phyloP scores from a whole-genome alignment of 2,888 invertebrate species.

The Adelognathus sp. region DNA sequence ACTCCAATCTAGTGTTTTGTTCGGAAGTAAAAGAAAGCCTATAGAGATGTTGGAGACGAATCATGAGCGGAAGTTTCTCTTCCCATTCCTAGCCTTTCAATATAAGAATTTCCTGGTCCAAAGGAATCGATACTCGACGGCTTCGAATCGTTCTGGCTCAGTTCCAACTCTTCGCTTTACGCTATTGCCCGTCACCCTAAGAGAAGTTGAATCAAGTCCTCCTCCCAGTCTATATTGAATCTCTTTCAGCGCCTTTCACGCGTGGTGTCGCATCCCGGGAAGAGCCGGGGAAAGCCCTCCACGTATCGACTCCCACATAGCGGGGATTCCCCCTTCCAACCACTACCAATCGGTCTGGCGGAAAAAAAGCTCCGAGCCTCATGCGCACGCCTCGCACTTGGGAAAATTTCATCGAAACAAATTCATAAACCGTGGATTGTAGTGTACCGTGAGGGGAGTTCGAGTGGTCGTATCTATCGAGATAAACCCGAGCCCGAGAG shows the following conservation, averaged over 20 bases:
- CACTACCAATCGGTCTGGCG: background rate
- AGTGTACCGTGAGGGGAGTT: background rate
- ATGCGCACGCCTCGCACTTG: background rate
- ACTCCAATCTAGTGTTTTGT: no score
- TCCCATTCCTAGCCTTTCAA: background rate
- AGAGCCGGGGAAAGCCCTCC: background rate
- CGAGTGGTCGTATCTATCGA: background rate
- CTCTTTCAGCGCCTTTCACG: background rate
- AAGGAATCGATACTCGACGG: constrained; percentile 24
- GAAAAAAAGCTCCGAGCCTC: background rate
- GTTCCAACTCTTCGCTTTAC: constrained; percentile 10
- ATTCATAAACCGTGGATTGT: background rate
- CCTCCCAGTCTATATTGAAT: background rate
- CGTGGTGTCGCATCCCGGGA: background rate
- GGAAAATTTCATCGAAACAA: background rate
- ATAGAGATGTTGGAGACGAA: no score
- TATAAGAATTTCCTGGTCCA: background rate
- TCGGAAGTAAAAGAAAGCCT: no score
- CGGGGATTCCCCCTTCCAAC: background rate
- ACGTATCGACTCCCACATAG: background rate
- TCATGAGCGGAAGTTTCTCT: no score
- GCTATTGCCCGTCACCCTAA: background rate
- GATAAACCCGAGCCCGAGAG: background rate
- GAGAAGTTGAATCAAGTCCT: background rate
- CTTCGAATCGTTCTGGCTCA: constrained; percentile 8